Percentiles rank a stretch among this genome's conserved stretches.
phyloP scores from a whole-genome alignment of 2,888 invertebrate species.

The Rhamnusium bicolor region DNA sequence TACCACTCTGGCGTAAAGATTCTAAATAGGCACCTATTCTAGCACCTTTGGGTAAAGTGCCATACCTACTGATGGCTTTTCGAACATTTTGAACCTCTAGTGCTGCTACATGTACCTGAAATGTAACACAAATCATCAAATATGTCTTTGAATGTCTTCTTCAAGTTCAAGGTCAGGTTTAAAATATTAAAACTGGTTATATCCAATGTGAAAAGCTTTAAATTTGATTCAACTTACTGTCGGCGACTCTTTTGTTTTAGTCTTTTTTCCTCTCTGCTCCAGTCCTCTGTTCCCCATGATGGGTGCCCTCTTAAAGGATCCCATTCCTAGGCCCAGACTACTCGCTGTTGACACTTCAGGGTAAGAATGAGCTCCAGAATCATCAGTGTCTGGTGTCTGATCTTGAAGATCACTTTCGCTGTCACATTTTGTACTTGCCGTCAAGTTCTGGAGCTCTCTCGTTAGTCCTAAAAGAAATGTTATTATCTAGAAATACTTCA shows the following conservation, averaged over 20 bases:
- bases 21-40: conserved; percentile 97
- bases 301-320: conserved; percentile 75
- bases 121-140: conserved; percentile 19
- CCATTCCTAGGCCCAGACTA: conserved; percentile 68
- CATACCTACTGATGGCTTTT: conserved; percentile 94
- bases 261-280: conserved; percentile 78
- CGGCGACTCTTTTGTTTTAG: conserved; percentile 67
- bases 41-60: conserved; percentile 96
- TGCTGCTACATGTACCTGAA: conserved; percentile 88
- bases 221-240: conserved; percentile 63
- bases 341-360: conserved; percentile 71
- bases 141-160: conserved; percentile 5
- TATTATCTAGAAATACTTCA: too few species aligned
- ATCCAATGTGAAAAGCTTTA: too few species aligned
- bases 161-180: conserved; percentile 3
- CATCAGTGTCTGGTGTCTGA: conserved; percentile 84
- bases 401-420: conserved; percentile 83
- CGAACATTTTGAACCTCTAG: conserved; percentile 96
- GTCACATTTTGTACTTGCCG: conserved; percentile 73
- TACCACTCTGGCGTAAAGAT: conserved; percentile 88
- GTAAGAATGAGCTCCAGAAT: conserved; percentile 75
- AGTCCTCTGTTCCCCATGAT: conserved; percentile 77
- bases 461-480: conserved; percentile 66
- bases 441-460: conserved; percentile 71
- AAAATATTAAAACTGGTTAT: not conserved